phyloP scores from a whole-genome alignment of 1,140 invertebrate species.

The Sarcophaga bullata region DNA sequence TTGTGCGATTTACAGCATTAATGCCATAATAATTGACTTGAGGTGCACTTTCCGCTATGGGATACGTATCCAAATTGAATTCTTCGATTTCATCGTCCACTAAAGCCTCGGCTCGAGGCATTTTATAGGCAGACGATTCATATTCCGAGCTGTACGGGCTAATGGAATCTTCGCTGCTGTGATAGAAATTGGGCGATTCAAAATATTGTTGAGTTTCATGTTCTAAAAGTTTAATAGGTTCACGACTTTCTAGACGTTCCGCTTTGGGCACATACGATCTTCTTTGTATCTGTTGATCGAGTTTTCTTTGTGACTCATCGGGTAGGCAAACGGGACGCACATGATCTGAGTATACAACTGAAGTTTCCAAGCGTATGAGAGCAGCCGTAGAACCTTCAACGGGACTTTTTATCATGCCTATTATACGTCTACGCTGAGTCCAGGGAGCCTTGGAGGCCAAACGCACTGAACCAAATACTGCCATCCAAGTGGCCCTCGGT shows the following conservation, averaged over 20 bases:
- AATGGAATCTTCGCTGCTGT: neutral
- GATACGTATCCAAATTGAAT: constrained; percentile 50
- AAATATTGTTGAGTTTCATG: constrained; percentile 63
- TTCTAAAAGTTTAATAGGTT: constrained; percentile 48
- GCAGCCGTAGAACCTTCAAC: constrained; percentile 87
- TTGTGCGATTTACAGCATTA: neutral
- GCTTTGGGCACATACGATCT: constrained; percentile 58
- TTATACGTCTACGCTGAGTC: constrained; percentile 85
- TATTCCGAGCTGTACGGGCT: constrained; percentile 15
- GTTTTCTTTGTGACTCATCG: constrained; percentile 60
- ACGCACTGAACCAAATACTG: constrained; percentile 80
- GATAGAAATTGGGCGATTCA: constrained; percentile 52
- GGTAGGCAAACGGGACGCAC: constrained; percentile 85
- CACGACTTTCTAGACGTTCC: constrained; percentile 52
- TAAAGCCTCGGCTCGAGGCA: constrained; percentile 60
- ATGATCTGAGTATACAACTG: constrained; percentile 81
- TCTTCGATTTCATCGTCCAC: constrained; percentile 46
- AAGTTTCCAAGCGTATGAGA: constrained; percentile 80
- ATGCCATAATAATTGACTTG: constrained; percentile 58
- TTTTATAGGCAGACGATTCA: constrained; percentile 52
- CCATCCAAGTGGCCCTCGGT: constrained; percentile 85
- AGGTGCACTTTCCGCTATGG: constrained; percentile 56
- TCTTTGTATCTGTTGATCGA: constrained; percentile 54
- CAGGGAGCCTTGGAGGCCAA: constrained; percentile 82
- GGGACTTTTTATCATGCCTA: constrained; percentile 86